phyloP scores from a whole-genome alignment of 2,113 vertebrate genomes.

The Morone saxatilis region DNA sequence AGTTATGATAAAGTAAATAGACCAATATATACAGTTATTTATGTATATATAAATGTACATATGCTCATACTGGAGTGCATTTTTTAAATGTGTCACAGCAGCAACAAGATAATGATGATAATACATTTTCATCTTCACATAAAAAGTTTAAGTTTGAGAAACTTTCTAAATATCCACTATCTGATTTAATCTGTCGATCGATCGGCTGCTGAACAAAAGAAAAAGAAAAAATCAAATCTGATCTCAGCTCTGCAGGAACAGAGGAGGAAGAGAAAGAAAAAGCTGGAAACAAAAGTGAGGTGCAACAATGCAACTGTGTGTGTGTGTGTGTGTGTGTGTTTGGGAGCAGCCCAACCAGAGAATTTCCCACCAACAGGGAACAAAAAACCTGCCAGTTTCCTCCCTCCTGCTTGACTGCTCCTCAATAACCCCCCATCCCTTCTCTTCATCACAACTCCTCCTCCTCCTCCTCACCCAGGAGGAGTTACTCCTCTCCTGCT shows the following conservation, averaged over 20 bases:
- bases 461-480: constrained; percentile 51
- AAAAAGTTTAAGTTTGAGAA: no score
- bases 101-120: no score
- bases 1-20: no score
- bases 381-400: constrained; percentile 80
- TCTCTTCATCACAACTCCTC: constrained; percentile 42
- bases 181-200: not conserved
- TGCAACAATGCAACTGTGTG: constrained; percentile 57
- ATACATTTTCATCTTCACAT: no score
- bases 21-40: no score
- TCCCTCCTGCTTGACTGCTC: constrained; percentile 80
- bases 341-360: constrained; percentile 77
- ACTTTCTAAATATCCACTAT: no score
- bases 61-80: no score
- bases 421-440: constrained; percentile 65
- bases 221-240: not conserved
- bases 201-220: constrained; percentile 25
- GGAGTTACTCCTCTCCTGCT: constrained; percentile 65
- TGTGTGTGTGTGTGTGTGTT: constrained; percentile 42
- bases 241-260: constrained; percentile 22
- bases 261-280: not conserved
- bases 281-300: constrained; percentile 61
- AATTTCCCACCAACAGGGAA: constrained; percentile 78
- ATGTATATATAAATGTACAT: no score
- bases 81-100: no score